A percentile compares a stretch with the other conserved stretches of the same genome.
Conservation (phyloP, 2,797 vertebrate genomes). For the Iguana delicatissima region DNA sequence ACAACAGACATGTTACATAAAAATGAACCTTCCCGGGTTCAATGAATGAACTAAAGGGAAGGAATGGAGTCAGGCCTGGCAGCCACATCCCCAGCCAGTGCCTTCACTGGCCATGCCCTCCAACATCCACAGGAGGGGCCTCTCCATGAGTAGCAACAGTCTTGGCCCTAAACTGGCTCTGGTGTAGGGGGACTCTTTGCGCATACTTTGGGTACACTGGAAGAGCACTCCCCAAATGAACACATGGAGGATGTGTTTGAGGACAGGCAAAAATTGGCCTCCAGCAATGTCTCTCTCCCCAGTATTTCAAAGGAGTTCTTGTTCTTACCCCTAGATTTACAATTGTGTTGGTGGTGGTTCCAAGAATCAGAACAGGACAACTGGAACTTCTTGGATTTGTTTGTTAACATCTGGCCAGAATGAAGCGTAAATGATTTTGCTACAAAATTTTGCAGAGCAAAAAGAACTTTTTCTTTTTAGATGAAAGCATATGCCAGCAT, state of each 20-base stretch:
- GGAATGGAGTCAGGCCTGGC: background rate
- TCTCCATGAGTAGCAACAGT: background rate
- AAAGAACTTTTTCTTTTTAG: conserved; percentile 29
- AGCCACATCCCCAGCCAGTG: background rate
- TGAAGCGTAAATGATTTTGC: conserved; percentile 51
- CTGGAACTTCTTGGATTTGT: conserved; percentile 54
- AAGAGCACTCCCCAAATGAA: background rate
- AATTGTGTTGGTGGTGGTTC: conserved; percentile 53
- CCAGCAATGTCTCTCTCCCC: background rate
- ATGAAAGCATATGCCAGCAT: conserved; percentile 49
- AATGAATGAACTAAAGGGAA: too few relatives aligned
- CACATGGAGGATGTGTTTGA: too few relatives aligned
- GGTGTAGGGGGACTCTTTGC: background rate
- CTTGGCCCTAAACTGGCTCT: background rate
- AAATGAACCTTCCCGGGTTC: background rate
- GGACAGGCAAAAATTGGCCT: too few relatives aligned
- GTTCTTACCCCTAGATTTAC: too few relatives aligned
- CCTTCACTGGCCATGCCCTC: background rate
- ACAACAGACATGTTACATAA: conserved; percentile 69
- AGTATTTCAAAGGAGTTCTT: background rate
- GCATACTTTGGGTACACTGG: background rate
- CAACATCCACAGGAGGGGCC: too few relatives aligned
- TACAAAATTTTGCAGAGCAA: conserved; percentile 64
- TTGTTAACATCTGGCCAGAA: conserved; percentile 51
- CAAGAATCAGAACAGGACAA: conserved; percentile 45